These are phyloP conservation scores for Ennomos quercinarius DNA, from an alignment of 2,888 invertebrate species.

Conservation along the genomic window DNA sequence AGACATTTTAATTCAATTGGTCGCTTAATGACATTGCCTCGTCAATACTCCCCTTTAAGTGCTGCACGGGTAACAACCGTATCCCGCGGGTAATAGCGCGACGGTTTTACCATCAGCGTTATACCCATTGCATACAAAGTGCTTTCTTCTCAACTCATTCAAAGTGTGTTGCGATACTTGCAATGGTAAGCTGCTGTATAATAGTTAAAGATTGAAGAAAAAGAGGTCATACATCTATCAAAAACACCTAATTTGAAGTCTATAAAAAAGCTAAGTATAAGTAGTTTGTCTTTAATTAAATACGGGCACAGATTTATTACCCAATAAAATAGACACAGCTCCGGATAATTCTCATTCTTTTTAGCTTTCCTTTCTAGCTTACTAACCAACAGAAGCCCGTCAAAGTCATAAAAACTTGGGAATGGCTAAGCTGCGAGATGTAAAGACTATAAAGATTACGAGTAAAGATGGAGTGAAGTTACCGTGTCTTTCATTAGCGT, in stretches of 20 bases:
- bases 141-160: too few species aligned
- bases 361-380: not conserved
- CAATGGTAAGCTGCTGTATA: too few species aligned
- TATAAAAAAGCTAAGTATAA: too few species aligned
- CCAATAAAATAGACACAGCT: too few species aligned
- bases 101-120: not conserved
- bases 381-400: not conserved
- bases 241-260: too few species aligned
- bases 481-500: not conserved
- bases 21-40: conserved; percentile 22
- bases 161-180: too few species aligned
- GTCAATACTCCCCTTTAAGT: conserved; percentile 18
- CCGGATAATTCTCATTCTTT: too few species aligned
- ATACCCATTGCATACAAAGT: not conserved
- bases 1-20: conserved; percentile 19
- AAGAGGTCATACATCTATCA: too few species aligned
- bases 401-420: conserved; percentile 1
- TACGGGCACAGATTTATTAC: too few species aligned
- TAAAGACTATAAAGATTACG: conserved; percentile 5
- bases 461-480: conserved; percentile 2
- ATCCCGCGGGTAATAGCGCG: conserved; percentile 1
- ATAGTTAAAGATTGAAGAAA: too few species aligned
- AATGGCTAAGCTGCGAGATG: conserved; percentile 2
- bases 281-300: too few species aligned
- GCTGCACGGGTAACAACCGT: conserved; percentile 7